phyloP scores from a whole-genome alignment of 2,888 invertebrate species.

The Stenichneumon culpator region DNA sequence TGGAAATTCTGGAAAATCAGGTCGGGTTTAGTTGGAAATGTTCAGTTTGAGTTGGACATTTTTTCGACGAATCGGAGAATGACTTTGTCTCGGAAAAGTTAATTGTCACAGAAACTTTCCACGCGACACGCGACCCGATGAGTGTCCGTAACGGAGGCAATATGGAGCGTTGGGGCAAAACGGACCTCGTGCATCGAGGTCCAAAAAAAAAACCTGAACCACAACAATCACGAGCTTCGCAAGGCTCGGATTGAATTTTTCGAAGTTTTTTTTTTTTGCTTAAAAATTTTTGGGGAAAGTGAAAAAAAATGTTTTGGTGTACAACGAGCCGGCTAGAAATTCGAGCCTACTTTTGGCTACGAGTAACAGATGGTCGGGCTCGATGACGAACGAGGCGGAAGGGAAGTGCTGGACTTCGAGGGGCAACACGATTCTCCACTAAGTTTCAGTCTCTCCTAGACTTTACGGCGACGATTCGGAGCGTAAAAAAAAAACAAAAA shows the following conservation, averaged over 20 bases:
- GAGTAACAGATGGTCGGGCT: constrained; percentile 52
- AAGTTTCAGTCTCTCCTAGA: constrained; percentile 5
- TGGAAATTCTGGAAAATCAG: too few species aligned
- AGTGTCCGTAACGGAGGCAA: too few species aligned
- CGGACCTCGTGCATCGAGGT: neutral
- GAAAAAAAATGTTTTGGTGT: constrained; percentile 2
- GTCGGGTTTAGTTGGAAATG: too few species aligned
- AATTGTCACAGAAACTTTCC: too few species aligned
- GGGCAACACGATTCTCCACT: constrained; percentile 1
- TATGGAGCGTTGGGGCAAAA: too few species aligned
- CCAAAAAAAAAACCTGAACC: neutral
- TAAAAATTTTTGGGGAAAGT: constrained; percentile 1
- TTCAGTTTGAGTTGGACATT: too few species aligned
- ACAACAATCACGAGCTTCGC: constrained; percentile 3
- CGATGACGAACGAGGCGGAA: constrained; percentile 56
- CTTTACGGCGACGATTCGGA: constrained; percentile 10
- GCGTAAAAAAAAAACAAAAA: neutral
- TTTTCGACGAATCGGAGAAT: too few species aligned
- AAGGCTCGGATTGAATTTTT: neutral
- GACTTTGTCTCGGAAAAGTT: too few species aligned
- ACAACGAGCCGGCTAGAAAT: constrained; percentile 7
- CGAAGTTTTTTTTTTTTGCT: constrained; percentile 8
- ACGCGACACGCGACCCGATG: too few species aligned
- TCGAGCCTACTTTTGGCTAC: neutral
- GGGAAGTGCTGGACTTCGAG: constrained; percentile 23